phyloP scores from a whole-genome alignment of 2,888 invertebrate genomes.

The Cephus spinipes region DNA sequence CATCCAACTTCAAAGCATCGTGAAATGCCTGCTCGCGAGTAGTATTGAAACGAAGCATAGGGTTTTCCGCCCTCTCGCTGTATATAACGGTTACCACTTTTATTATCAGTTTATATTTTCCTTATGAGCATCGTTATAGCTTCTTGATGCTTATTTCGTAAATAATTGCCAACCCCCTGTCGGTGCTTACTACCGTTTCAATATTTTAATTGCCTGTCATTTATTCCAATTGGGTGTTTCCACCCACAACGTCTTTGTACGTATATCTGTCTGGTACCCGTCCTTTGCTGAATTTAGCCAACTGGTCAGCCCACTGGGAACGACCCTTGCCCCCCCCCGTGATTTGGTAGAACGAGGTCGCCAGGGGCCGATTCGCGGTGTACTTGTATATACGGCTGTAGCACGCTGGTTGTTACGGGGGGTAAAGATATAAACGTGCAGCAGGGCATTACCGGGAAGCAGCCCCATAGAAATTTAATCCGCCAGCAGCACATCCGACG shows the following conservation, averaged over 20 bases:
- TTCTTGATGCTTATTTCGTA: not conserved
- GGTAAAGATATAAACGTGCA: conserved; percentile 7
- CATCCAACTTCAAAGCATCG: conserved; percentile 4
- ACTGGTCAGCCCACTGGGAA: not conserved
- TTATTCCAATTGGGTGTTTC: not conserved
- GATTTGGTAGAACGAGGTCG: not conserved
- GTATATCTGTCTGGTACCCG: not conserved
- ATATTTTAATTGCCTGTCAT: not conserved
- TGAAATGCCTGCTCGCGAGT: not conserved
- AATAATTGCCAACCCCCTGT: not conserved
- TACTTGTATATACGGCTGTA: not conserved
- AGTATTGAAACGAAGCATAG: not conserved
- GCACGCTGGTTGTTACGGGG: not conserved
- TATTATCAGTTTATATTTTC: not conserved
- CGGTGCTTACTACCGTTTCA: not conserved
- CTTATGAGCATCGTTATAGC: not conserved
- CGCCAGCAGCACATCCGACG: conserved; percentile 39
- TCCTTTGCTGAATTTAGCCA: not conserved
- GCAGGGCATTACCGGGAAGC: not conserved
- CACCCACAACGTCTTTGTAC: not conserved
- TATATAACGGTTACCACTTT: not conserved
- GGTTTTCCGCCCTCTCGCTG: not conserved
- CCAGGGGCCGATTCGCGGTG: not conserved
- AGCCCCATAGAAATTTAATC: conserved; percentile 47
- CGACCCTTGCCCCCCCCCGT: not conserved